phyloP scores from a whole-genome alignment of 2,113 vertebrate species.

The Strigops habroptila region DNA sequence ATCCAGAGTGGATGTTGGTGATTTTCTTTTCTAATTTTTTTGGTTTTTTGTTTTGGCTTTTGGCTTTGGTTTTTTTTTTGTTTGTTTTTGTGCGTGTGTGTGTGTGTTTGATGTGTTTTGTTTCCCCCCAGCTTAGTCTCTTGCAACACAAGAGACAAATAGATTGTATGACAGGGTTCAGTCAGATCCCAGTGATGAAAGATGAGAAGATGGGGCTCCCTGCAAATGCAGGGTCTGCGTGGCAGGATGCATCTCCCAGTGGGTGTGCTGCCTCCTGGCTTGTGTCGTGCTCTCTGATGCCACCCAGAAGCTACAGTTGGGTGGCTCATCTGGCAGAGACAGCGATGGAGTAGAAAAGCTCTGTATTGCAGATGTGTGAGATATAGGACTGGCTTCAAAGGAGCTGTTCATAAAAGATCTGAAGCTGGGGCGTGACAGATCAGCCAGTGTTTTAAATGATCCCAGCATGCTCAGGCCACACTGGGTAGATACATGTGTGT shows the following conservation, averaged over 20 bases:
- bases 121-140: neutral
- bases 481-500: neutral
- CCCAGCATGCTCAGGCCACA: neutral
- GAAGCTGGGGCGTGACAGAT: neutral
- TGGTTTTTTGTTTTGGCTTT: neutral
- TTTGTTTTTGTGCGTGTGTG: neutral
- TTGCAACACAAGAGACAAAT: neutral
- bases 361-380: conserved; percentile 40
- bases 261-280: neutral
- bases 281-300: neutral
- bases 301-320: neutral
- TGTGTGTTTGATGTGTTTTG: neutral
- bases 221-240: neutral
- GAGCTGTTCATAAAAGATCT: neutral
- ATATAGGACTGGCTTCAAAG: conserved; percentile 18
- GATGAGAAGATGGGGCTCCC: neutral
- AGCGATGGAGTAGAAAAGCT: neutral
- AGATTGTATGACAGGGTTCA: neutral
- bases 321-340: neutral
- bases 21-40: neutral
- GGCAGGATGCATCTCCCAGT: neutral
- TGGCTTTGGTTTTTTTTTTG: neutral
- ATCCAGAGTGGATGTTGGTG: neutral
- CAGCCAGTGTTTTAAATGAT: neutral
- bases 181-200: neutral